These are phyloP conservation scores for Calidris pygmaea DNA, from an alignment of 2,113 vertebrate species.

Conservation along the genomic window DNA sequence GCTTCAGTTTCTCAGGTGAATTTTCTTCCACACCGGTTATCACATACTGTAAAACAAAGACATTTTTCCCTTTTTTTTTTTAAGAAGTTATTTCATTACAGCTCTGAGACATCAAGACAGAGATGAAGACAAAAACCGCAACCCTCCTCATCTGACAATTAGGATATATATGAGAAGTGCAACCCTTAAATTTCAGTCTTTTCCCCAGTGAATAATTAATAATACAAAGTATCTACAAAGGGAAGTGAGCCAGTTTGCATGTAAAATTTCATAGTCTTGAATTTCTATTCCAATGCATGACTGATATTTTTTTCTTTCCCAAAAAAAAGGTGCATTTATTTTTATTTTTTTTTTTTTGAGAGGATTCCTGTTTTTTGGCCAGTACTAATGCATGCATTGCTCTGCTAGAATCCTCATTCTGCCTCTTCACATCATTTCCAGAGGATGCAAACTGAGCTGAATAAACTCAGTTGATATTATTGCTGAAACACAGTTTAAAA, in stretches of 20 bases:
- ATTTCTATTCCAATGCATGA: not conserved
- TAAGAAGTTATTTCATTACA: not conserved
- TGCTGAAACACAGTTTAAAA: conserved; percentile 3
- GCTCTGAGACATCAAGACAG: not conserved
- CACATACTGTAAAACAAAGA: not conserved
- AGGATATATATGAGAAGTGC: not conserved
- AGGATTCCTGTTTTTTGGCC: not conserved
- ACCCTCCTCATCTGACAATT: not conserved
- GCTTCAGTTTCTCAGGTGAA: not conserved
- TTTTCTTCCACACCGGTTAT: not conserved
- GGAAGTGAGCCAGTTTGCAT: not conserved
- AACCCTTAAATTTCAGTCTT: not conserved
- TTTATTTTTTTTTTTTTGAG: not conserved
- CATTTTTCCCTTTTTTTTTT: not conserved
- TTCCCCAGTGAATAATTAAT: not conserved
- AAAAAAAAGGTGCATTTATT: rapidly evolving
- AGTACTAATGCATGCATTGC: not conserved
- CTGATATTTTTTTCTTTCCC: not conserved
- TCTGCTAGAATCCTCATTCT: not conserved
- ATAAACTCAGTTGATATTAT: not conserved
- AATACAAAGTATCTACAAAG: not conserved
- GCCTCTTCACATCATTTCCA: not conserved
- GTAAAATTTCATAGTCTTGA: not conserved
- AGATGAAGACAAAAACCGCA: not conserved
- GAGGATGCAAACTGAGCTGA: not conserved